A percentile compares a stretch with the other conserved stretches of the same genome.
Conservation (phyloP, 2,797 vertebrate genomes). For the Brachyalestes nurse region DNA sequence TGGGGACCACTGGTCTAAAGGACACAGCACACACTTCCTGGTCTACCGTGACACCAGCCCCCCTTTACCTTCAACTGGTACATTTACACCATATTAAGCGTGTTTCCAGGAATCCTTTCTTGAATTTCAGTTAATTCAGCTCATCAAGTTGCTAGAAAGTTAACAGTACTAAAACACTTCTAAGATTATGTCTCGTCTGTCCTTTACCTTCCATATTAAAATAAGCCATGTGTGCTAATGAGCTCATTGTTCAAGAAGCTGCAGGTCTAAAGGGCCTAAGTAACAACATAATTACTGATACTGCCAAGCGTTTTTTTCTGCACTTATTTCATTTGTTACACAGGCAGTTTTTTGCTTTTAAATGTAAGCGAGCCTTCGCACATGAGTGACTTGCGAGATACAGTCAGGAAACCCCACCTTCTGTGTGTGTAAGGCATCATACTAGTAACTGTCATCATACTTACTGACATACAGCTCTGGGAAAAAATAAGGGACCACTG, state of each 20-base stretch:
- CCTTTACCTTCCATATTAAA: not conserved
- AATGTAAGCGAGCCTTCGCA: not conserved
- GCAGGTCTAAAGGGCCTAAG: not conserved
- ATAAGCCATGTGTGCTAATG: not conserved
- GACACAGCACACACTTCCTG: not conserved
- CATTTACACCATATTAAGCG: not conserved
- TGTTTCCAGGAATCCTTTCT: not conserved
- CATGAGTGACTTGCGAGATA: not conserved
- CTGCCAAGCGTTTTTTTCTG: not conserved
- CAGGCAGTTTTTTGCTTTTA: not conserved
- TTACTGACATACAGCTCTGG: not conserved
- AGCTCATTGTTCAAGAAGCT: too few species aligned
- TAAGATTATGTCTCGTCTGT: not conserved
- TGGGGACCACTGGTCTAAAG: too few species aligned
- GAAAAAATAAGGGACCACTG: too few species aligned
- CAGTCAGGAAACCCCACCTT: conserved; percentile 42
- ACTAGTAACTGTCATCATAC: not conserved
- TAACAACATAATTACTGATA: not conserved
- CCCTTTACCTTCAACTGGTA: too few species aligned
- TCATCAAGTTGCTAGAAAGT: not conserved
- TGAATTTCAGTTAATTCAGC: conserved; percentile 31
- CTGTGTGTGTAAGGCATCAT: not conserved
- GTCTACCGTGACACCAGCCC: not conserved
- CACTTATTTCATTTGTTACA: too few species aligned
- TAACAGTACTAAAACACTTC: not conserved